Percentiles rank a stretch among this genome's conserved stretches.
phyloP scores from a whole-genome alignment of 2,113 vertebrate genomes.

The chimpanzee (Pan troglodytes) region DNA sequence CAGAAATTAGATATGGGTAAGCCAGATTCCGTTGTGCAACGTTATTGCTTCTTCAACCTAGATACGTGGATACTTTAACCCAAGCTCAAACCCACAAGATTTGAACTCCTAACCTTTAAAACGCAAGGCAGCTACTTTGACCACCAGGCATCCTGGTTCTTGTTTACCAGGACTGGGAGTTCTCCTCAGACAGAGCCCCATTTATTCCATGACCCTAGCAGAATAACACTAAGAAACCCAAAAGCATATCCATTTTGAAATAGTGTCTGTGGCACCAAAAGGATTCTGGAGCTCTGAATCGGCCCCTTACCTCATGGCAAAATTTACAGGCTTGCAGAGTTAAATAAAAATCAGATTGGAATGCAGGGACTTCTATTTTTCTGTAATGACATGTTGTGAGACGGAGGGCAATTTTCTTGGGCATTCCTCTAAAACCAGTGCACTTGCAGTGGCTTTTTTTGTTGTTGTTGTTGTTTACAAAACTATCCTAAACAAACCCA shows the following conservation, averaged over 20 bases:
- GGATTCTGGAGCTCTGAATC: constrained; percentile 47
- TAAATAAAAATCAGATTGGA: constrained; percentile 43
- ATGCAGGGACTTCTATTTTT: constrained; percentile 22
- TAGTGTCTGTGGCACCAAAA: neutral
- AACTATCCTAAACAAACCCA: neutral
- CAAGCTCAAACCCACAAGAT: constrained; percentile 45
- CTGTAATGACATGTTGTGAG: constrained; percentile 52
- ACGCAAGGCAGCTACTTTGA: constrained; percentile 27
- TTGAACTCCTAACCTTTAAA: constrained; percentile 72
- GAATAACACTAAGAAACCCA: constrained; percentile 7
- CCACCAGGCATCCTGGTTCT: neutral
- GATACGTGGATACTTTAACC: neutral
- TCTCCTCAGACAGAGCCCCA: constrained; percentile 51
- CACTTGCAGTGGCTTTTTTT: constrained; percentile 8
- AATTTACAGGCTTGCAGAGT: neutral
- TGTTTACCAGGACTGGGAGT: constrained; percentile 58
- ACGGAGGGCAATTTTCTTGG: constrained; percentile 47
- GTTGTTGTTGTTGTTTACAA: neutral
- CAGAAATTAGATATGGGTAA: constrained; percentile 35
- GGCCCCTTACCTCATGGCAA: constrained; percentile 45
- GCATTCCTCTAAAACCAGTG: constrained; percentile 47
- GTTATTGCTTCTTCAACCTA: constrained; percentile 37
- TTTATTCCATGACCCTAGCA: constrained; percentile 7
- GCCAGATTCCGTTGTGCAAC: neutral
- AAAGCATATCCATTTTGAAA: constrained; percentile 58